Percentiles rank a stretch among this genome's conserved stretches.
These are phyloP conservation scores for rabbit (Oryctolagus cuniculus) DNA, from an alignment of 2,113 vertebrate genomes.

Conservation along the genomic window DNA sequence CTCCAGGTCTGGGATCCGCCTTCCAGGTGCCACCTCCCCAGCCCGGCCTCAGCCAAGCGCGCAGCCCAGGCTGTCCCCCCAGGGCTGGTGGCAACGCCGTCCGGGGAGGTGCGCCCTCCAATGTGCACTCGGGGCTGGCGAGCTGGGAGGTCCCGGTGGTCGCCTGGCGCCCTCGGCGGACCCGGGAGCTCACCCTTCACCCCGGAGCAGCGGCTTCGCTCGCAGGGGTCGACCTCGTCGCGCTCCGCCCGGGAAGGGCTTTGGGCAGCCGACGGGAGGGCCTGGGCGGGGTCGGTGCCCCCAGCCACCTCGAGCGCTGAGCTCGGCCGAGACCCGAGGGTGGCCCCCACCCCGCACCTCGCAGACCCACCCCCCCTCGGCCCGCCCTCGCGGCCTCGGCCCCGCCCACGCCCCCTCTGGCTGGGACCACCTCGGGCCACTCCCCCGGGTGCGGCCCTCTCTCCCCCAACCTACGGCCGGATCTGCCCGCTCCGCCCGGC, in stretches of 20 bases:
- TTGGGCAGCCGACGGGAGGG: no score
- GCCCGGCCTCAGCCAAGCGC: neutral
- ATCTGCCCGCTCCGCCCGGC: neutral
- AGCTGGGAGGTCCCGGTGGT: neutral
- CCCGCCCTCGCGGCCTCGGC: neutral
- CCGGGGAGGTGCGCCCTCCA: neutral
- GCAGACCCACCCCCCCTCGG: neutral
- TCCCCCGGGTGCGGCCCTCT: neutral
- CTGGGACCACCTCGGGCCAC: neutral
- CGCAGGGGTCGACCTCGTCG: no score
- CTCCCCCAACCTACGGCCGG: neutral
- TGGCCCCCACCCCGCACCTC: neutral
- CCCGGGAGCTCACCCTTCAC: neutral
- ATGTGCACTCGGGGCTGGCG: neutral
- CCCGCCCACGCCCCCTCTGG: neutral
- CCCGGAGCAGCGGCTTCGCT: neutral
- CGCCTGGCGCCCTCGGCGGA: no score
- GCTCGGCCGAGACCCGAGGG: neutral
- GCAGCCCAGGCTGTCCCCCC: neutral
- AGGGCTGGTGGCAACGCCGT: neutral
- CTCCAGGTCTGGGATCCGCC: neutral
- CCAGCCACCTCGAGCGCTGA: neutral
- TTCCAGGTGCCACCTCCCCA: neutral
- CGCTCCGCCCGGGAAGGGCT: no score
- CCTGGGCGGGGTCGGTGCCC: neutral